phyloP scores from a whole-genome alignment of 2,797 vertebrate genomes.

The Sebastes reedi region DNA sequence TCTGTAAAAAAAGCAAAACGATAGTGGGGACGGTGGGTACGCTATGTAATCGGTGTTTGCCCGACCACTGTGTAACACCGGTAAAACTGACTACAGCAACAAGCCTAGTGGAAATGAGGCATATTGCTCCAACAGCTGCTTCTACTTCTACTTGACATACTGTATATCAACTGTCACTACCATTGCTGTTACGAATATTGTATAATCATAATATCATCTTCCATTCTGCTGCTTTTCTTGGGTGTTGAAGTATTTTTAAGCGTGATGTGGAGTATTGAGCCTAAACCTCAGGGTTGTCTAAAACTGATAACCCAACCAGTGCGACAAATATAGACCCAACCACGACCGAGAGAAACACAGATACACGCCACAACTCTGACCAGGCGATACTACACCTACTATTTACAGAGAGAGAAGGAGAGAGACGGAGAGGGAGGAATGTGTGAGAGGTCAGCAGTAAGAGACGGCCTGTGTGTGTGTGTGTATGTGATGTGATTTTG shows the following conservation, averaged over 20 bases:
- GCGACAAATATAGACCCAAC: slow-evolving; percentile 37
- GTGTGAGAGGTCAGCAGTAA: slow-evolving; percentile 39
- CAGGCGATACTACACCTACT: slow-evolving; percentile 28
- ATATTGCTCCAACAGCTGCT: not conserved
- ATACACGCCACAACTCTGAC: slow-evolving; percentile 20
- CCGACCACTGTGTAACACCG: too few species aligned
- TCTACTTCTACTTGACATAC: not conserved
- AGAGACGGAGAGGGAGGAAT: slow-evolving; percentile 37
- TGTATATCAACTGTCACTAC: not conserved
- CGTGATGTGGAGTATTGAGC: not conserved
- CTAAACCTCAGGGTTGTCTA: slow-evolving; percentile 24
- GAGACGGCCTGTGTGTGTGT: not conserved
- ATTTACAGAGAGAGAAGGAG: slow-evolving; percentile 43
- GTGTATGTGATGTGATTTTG: slow-evolving; percentile 30
- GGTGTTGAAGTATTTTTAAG: not conserved
- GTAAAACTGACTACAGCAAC: too few species aligned
- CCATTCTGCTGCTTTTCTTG: not conserved
- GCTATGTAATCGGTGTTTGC: too few species aligned
- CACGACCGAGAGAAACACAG: slow-evolving; percentile 17
- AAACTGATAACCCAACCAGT: slow-evolving; percentile 37
- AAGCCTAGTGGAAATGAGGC: not conserved
- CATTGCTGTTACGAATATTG: not conserved
- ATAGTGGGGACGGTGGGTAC: too few species aligned
- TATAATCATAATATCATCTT: slow-evolving; percentile 14
- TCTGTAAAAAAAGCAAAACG: too few species aligned